phyloP scores from a whole-genome alignment of 1,140 invertebrate genomes.

The Kradibia gibbosae region DNA sequence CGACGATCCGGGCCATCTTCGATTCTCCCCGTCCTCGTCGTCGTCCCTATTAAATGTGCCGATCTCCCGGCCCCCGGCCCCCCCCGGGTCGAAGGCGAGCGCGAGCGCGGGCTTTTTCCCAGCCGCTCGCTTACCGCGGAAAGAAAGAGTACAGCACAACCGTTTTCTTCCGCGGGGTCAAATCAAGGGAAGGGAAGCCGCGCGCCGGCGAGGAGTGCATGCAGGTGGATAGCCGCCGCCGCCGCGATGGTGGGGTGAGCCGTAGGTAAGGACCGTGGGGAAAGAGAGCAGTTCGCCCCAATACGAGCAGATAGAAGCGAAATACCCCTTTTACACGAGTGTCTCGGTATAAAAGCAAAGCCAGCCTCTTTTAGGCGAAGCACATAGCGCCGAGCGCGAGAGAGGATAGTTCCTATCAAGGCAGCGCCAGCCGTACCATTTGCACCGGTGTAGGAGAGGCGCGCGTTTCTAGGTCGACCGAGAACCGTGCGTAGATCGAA shows the following conservation, averaged over 20 bases:
- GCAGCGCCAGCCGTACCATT: conserved; percentile 14
- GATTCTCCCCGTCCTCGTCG: background rate
- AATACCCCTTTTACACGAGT: conserved; percentile 66
- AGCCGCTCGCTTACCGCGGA: no score
- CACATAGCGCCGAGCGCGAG: conserved; percentile 60
- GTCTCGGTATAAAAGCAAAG: conserved; percentile 72
- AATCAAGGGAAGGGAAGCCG: conserved; percentile 35
- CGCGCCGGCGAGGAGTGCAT: background rate
- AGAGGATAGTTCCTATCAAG: background rate
- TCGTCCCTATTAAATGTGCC: no score
- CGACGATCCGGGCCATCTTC: background rate
- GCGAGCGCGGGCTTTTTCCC: background rate
- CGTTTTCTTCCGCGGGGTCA: background rate
- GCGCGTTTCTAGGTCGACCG: conserved; percentile 28
- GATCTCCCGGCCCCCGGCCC: no score
- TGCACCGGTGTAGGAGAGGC: background rate
- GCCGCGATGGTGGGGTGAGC: conserved; percentile 4
- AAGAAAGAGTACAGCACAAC: background rate
- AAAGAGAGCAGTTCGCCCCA: conserved; percentile 56
- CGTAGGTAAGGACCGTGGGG: conserved; percentile 24
- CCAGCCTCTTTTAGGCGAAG: conserved; percentile 72
- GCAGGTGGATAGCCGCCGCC: background rate
- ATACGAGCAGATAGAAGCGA: conserved; percentile 57
- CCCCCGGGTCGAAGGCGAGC: no score
- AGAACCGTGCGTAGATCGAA: conserved; percentile 38